Evolutionary conservation across 2,797 vertebrate genomes (phyloP).

Genomic region (Syncerus caffer): DNA sequence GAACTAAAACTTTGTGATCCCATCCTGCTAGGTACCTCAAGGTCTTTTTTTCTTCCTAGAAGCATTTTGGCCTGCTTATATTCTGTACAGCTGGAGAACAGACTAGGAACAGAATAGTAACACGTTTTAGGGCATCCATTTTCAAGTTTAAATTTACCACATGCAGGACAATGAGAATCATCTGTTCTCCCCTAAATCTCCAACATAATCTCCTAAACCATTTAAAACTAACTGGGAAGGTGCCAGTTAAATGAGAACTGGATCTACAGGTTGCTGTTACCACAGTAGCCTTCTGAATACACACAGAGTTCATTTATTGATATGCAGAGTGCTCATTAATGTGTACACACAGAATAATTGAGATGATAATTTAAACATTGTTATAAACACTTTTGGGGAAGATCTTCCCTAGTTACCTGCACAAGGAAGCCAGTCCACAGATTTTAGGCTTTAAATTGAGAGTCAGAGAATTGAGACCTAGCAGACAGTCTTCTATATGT

Average conservation of each 20-base stretch:
- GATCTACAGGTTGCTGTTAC: conserved; percentile 23
- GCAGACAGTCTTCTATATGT: not conserved
- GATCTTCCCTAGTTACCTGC: not conserved
- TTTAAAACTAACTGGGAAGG: conserved; percentile 34
- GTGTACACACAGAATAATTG: conserved; percentile 49
- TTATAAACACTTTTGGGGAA: conserved; percentile 45
- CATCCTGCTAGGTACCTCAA: not conserved
- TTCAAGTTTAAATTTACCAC: conserved; percentile 50
- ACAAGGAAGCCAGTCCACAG: conserved; percentile 28
- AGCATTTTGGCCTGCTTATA: not conserved
- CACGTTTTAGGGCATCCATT: conserved; percentile 36
- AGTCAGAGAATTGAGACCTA: conserved; percentile 12
- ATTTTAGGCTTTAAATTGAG: conserved; percentile 29
- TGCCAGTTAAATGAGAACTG: not conserved
- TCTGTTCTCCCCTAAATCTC: conserved; percentile 17
- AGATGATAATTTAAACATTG: conserved; percentile 63
- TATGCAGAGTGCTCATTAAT: conserved; percentile 24
- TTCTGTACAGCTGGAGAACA: conserved; percentile 7
- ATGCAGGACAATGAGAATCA: conserved; percentile 33
- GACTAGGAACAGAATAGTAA: conserved; percentile 10
- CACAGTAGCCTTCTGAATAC: conserved; percentile 31
- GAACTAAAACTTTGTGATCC: not conserved
- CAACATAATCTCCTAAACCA: not conserved
- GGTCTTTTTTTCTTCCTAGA: not conserved
- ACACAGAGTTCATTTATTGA: conserved; percentile 52